Evolutionary conservation across 2,113 vertebrate species (phyloP).

Genomic region (Pimephales promelas): DNA sequence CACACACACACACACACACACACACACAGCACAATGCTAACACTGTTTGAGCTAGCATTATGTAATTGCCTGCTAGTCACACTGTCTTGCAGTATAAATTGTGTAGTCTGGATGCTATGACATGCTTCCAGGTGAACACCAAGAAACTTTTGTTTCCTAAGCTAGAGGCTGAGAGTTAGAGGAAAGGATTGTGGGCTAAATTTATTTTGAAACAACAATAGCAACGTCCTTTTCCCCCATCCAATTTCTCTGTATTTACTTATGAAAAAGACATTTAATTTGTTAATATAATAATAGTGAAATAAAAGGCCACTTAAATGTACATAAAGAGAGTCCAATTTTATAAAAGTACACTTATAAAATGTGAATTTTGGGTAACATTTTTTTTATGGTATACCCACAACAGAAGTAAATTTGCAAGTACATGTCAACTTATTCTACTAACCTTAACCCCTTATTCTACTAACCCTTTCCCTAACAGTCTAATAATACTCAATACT

Average conservation of each 20-base stretch:
- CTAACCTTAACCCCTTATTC: no score
- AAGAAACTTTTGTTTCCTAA: slow-evolving; percentile 9
- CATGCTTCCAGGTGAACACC: slow-evolving; percentile 16
- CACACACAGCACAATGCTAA: slow-evolving; percentile 61
- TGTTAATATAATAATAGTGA: neutral
- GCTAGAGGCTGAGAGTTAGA: neutral
- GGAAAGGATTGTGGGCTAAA: slow-evolving; percentile 1
- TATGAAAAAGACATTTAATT: neutral
- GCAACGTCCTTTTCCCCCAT: neutral
- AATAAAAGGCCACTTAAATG: neutral
- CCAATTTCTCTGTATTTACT: neutral
- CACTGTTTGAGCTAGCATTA: slow-evolving; percentile 63
- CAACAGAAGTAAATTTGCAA: no score
- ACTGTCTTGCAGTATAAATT: slow-evolving; percentile 5
- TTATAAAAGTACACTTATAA: neutral
- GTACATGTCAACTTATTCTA: no score
- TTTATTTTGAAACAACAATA: neutral
- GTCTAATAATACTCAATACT: no score
- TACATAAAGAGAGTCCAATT: neutral
- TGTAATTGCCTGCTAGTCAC: slow-evolving; percentile 57
- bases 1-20: neutral
- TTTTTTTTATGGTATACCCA: no score
- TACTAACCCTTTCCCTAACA: no score
- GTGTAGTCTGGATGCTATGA: slow-evolving; percentile 25
- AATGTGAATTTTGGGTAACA: neutral